Percentiles rank a stretch among this genome's conserved stretches.
phyloP scores from a whole-genome alignment of 1,140 invertebrate genomes.

The Carcinoscorpius rotundicauda region DNA sequence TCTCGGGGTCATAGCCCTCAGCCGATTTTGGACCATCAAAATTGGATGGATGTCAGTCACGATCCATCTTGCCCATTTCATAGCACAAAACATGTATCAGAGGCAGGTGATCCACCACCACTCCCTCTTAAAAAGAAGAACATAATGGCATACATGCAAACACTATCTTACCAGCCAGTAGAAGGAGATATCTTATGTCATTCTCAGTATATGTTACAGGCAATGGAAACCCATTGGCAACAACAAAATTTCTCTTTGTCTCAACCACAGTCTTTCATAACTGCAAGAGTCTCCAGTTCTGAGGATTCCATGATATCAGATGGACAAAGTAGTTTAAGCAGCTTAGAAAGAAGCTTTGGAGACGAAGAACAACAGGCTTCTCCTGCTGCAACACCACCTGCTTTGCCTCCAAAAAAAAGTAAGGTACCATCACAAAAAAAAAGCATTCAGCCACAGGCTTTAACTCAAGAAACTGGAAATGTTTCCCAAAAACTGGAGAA shows the following conservation, averaged over 20 bases:
- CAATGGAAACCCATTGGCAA: too few relatives aligned
- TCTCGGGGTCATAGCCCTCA: conserved; percentile 12
- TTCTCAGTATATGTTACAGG: conserved; percentile 51
- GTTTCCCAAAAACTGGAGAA: background rate
- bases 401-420: conserved; percentile 23
- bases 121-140: conserved; percentile 81
- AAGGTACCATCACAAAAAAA: background rate
- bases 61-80: conserved; percentile 15
- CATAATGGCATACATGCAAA: conserved; percentile 93
- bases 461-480: too few relatives aligned
- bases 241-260: too few relatives aligned
- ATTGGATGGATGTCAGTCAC: conserved; percentile 15
- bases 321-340: conserved; percentile 5
- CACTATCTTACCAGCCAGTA: conserved; percentile 69
- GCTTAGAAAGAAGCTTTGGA: conserved; percentile 6
- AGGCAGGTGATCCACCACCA: conserved; percentile 54
- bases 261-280: conserved; percentile 3
- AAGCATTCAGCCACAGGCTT: too few relatives aligned
- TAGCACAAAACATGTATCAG: background rate
- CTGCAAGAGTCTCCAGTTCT: conserved; percentile 13
- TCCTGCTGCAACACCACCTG: conserved; percentile 11
- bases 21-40: conserved; percentile 4
- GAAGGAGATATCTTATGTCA: conserved; percentile 62
- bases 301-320: conserved; percentile 21
- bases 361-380: background rate